Evolutionary conservation across 2,888 invertebrate species (phyloP).

Genomic region (Schizotus pectinicornis): DNA sequence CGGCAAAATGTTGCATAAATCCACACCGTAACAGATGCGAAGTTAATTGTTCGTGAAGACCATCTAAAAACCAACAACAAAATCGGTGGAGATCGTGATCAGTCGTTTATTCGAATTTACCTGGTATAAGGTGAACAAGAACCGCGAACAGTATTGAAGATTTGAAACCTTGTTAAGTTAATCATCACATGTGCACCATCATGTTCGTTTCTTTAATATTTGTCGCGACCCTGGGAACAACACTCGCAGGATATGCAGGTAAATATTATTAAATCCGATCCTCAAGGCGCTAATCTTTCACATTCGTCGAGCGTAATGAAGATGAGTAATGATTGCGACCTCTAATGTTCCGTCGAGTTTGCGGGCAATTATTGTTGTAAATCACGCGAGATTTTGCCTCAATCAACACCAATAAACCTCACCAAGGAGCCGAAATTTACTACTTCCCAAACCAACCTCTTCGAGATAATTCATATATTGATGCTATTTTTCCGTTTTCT

Average conservation of each 20-base stretch:
- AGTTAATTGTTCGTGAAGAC: too few relatives aligned
- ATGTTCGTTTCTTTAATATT: conserved; percentile 15
- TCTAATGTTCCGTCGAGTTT: too few relatives aligned
- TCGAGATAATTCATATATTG: too few relatives aligned
- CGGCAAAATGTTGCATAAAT: neutral
- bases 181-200: conserved; percentile 13
- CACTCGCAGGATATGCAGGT: conserved; percentile 25
- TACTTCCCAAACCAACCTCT: too few relatives aligned
- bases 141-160: conserved; percentile 13
- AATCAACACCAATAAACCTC: too few relatives aligned
- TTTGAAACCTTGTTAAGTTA: conserved; percentile 22
- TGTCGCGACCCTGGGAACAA: conserved; percentile 11
- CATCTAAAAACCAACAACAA: neutral
- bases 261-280: conserved; percentile 9
- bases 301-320: neutral
- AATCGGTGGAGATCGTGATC: conserved; percentile 13
- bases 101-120: conserved; percentile 12
- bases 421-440: too few relatives aligned
- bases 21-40: too few relatives aligned
- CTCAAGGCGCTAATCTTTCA: neutral
- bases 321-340: neutral
- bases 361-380: too few relatives aligned
- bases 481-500: too few relatives aligned
- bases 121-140: conserved; percentile 22
- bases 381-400: too few relatives aligned